Conservation (phyloP, 1,140 invertebrate genomes). For the Hetaerina americana region DNA sequence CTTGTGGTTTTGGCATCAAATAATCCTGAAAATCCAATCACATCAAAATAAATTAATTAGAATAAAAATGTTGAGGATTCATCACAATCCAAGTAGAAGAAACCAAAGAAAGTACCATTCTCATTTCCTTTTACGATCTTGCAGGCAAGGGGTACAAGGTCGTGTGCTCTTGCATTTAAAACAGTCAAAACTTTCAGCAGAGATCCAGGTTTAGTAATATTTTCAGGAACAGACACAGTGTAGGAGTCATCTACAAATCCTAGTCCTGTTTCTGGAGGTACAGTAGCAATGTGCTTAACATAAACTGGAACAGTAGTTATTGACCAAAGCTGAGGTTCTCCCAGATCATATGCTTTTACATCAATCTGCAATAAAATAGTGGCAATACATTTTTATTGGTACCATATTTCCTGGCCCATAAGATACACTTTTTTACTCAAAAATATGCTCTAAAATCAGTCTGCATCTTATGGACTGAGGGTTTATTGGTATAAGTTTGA, state of each 20-base stretch:
- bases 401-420: too few relatives aligned
- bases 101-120: constrained; percentile 26
- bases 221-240: constrained; percentile 65
- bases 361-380: constrained; percentile 63
- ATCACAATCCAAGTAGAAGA: background rate
- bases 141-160: constrained; percentile 53
- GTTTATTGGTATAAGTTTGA: background rate
- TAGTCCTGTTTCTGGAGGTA: constrained; percentile 52
- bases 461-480: background rate
- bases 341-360: constrained; percentile 74
- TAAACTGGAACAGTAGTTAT: constrained; percentile 66
- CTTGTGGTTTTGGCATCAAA: constrained; percentile 60
- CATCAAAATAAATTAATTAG: constrained; percentile 8
- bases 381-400: constrained; percentile 2
- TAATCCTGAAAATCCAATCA: constrained; percentile 34
- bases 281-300: constrained; percentile 62
- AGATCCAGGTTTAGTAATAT: constrained; percentile 45
- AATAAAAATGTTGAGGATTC: constrained; percentile 11
- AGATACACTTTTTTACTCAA: too few relatives aligned
- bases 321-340: constrained; percentile 67
- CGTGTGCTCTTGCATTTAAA: constrained; percentile 50
- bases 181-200: constrained; percentile 57
- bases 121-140: constrained; percentile 58
- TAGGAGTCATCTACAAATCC: constrained; percentile 73
- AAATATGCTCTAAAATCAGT: too few relatives aligned